A percentile compares a stretch with the other conserved stretches of the same genome.
Conservation (phyloP, 2,888 invertebrate species). For the Caenorhabditis macrosperma region DNA sequence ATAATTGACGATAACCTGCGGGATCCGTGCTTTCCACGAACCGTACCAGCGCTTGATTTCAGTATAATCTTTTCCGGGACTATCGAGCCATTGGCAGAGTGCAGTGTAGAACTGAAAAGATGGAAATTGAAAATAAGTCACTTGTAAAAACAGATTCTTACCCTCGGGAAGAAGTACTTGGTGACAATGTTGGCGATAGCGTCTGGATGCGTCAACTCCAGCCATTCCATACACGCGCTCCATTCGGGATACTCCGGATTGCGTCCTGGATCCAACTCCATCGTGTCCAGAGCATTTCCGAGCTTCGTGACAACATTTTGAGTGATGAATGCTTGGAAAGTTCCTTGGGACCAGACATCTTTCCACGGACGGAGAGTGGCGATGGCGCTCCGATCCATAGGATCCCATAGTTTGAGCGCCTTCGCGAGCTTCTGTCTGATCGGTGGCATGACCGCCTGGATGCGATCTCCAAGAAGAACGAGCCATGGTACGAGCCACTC, state of each 20-base stretch:
- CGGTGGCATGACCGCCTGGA: conserved; percentile 88
- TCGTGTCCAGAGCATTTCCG: conserved; percentile 82
- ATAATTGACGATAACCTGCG: conserved; percentile 82
- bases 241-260: conserved; percentile 71
- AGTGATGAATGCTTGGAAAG: conserved; percentile 88
- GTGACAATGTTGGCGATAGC: conserved; percentile 89
- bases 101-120: conserved; percentile 81
- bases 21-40: conserved; percentile 84
- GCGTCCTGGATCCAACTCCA: conserved; percentile 69
- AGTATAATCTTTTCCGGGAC: conserved; percentile 90
- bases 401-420: conserved; percentile 83
- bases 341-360: conserved; percentile 86
- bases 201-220: conserved; percentile 88
- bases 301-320: conserved; percentile 90
- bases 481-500: conserved; percentile 98
- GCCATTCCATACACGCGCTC: conserved; percentile 88
- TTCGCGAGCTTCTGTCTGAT: conserved; percentile 85
- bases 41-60: conserved; percentile 91
- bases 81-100: conserved; percentile 88
- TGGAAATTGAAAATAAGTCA: neutral
- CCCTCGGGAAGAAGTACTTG: conserved; percentile 92
- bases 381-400: conserved; percentile 92
- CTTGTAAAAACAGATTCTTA: too few relatives aligned
- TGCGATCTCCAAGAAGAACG: conserved; percentile 85
- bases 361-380: conserved; percentile 94